A percentile compares a stretch with the other conserved stretches of the same genome.
Conservation (phyloP, 2,888 invertebrate genomes). For the Agelastica alni region DNA sequence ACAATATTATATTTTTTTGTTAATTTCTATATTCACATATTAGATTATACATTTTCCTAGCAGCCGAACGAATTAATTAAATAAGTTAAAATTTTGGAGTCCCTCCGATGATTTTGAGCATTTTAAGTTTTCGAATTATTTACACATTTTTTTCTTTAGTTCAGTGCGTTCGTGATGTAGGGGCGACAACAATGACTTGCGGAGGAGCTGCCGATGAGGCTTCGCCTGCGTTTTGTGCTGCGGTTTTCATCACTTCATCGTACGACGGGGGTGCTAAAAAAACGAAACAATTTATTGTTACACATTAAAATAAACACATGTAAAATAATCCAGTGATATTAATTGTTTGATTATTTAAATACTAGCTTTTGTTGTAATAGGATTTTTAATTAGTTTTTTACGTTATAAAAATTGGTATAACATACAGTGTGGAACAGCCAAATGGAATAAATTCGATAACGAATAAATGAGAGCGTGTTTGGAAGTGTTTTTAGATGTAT, state of each 20-base stretch:
- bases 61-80: background rate
- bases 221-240: slow-evolving; percentile 30
- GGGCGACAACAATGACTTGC: background rate
- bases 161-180: slow-evolving; percentile 6
- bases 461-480: background rate
- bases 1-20: no score
- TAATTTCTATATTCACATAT: no score
- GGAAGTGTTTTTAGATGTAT: no score
- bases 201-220: slow-evolving; percentile 2
- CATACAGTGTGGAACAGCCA: background rate
- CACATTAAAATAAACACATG: no score
- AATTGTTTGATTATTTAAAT: no score
- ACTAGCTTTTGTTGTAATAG: no score
- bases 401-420: no score
- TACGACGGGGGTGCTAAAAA: slow-evolving; percentile 44
- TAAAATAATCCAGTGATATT: no score
- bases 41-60: no score
- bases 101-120: slow-evolving; percentile 6
- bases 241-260: slow-evolving; percentile 43
- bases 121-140: background rate
- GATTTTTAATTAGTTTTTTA: no score
- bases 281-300: no score
- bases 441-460: background rate
- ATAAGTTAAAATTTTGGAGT: slow-evolving; percentile 1
- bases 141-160: background rate